Base-by-base conservation (phyloP, 1,140 invertebrate genomes). In the Sinonovacula constricta region DNA sequence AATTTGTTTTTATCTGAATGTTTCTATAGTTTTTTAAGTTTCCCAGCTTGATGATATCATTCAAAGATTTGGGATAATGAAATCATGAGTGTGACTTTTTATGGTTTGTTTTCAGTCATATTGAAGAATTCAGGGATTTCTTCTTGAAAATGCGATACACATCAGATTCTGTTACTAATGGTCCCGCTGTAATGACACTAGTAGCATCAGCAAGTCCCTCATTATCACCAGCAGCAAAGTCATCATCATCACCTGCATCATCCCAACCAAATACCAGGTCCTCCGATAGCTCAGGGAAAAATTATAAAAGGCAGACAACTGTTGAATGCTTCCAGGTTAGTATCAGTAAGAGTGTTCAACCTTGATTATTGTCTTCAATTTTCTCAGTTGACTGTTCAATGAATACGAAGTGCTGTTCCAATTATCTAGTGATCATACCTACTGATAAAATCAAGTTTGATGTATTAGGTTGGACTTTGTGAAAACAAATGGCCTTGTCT, bases 261-360 rank as follows among this genome's bases (percentile, higher is more conserved):
- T 15, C 34, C 3, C 34, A 62, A 18, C 36, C n/a, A n/a, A n/a
- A n/a, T n/a, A n/a, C n/a, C n/a, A n/a, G n/a, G n/a, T n/a, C n/a
- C n/a, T n/a, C n/a, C n/a, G n/a, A n/a, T n/a, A n/a, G n/a, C n/a
- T n/a, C n/a, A n/a, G n/a, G n/a, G 34, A 24, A 63, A 57, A 45
- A 66, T 18, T 75, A 66, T 39, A 49, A 39, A 2, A 69, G 87
- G 26, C 83, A 86, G 49, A 83, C 87, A 12, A 88, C 87, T 12
- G 59, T 83, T 14, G 87, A 88, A 75, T 88, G 82, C 66, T 88
- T 87, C 79, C 56, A 88, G 80, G 87, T 88, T 62, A 56, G 22
- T 4, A 26, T 54, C 7, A 69, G 49, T 22, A 12, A 12, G 18
- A 10, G 39, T 53, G 10, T 3, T 18, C 2, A 18, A 22, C 30